Percentiles rank a stretch among this genome's conserved stretches.
Conservation (phyloP, 2,797 vertebrate species). For the Sphaeramia orbicularis region DNA sequence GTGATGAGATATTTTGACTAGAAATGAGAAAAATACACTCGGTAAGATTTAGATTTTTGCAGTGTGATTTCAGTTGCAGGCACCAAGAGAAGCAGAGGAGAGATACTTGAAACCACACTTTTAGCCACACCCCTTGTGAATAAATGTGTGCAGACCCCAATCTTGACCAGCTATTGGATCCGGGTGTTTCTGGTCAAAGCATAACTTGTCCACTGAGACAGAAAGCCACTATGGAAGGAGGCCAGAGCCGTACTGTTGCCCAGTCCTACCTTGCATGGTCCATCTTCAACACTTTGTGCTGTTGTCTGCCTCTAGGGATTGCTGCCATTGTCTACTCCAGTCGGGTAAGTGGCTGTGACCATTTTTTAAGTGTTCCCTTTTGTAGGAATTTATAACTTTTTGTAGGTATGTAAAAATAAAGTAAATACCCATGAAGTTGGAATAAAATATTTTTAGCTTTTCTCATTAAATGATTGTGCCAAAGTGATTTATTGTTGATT, state of each 20-base stretch:
- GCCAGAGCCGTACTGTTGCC: neutral
- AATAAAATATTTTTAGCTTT: too few species aligned
- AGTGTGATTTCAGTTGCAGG: too few species aligned
- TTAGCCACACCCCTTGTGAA: conserved; percentile 53
- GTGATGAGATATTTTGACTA: too few species aligned
- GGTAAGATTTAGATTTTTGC: too few species aligned
- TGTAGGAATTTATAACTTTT: too few species aligned
- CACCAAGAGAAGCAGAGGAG: too few species aligned
- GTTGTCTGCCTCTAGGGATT: conserved; percentile 79
- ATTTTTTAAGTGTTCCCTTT: too few species aligned
- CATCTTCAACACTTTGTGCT: conserved; percentile 79
- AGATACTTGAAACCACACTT: neutral
- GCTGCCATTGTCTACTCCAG: conserved; percentile 75
- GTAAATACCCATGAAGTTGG: too few species aligned
- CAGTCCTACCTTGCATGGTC: conserved; percentile 76
- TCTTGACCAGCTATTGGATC: neutral
- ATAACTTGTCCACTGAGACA: conserved; percentile 21
- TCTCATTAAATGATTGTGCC: too few species aligned
- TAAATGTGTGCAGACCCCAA: conserved; percentile 35
- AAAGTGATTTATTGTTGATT: too few species aligned
- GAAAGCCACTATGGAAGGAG: conserved; percentile 58
- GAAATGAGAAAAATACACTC: too few species aligned
- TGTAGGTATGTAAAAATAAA: too few species aligned
- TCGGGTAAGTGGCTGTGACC: conserved; percentile 54
- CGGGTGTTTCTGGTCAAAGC: neutral